A percentile compares a stretch with the other conserved stretches of the same genome.
Evolutionary conservation across 2,113 vertebrate genomes (phyloP).

Genomic region (Oreocharis arfaki): DNA sequence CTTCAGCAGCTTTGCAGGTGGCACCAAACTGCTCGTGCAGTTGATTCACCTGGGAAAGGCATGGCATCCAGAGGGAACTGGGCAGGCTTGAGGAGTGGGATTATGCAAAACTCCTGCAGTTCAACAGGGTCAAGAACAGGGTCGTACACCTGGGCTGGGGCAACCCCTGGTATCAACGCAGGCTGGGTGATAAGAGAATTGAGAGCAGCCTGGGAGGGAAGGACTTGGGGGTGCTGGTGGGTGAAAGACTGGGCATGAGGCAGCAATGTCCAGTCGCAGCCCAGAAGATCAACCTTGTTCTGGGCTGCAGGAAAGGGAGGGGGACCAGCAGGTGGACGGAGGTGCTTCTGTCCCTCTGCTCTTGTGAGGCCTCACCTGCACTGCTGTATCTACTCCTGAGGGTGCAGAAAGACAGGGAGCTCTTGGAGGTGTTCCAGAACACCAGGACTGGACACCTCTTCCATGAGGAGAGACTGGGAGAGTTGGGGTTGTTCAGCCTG

Average conservation of each 20-base stretch:
- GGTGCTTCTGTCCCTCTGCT: neutral
- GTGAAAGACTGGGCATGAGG: neutral
- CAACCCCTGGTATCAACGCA: neutral
- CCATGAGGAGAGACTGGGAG: neutral
- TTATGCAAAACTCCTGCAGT: neutral
- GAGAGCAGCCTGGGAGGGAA: neutral
- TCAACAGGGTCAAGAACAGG: neutral
- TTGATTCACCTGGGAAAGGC: neutral
- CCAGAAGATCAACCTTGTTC: neutral
- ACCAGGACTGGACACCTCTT: neutral
- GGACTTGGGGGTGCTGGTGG: no score
- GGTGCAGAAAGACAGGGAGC: fast-evolving
- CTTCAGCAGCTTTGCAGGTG: neutral
- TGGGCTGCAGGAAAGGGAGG: neutral
- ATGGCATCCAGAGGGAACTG: neutral
- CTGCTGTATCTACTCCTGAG: neutral
- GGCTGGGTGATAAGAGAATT: neutral
- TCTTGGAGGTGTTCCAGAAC: neutral
- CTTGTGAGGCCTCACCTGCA: neutral
- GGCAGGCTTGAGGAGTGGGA: neutral
- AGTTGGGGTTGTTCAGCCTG: neutral
- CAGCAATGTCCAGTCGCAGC: neutral
- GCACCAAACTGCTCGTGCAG: neutral
- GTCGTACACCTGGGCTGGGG: no score
- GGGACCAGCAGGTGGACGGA: neutral